phyloP scores from a whole-genome alignment of 1,140 invertebrate species.

The Scaptomyza graminum region DNA sequence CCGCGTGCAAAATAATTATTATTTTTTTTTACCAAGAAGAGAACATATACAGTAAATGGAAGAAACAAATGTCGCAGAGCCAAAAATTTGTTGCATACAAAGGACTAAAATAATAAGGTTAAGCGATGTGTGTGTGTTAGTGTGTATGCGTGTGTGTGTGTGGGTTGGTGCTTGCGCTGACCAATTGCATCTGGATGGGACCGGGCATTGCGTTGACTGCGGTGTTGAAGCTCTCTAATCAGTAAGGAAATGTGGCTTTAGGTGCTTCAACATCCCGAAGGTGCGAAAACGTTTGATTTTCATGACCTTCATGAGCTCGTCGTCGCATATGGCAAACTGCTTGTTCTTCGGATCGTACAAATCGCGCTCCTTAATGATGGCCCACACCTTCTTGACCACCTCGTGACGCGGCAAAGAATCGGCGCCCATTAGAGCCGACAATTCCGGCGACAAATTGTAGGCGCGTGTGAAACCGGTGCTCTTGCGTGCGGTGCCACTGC shows the following conservation, averaged over 20 bases:
- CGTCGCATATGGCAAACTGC: conserved; percentile 96
- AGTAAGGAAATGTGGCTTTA: conserved; percentile 93
- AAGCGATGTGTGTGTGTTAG: conserved; percentile 34
- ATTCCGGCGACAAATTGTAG: conserved; percentile 92
- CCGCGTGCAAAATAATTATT: conserved; percentile 48
- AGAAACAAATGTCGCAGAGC: conserved; percentile 45
- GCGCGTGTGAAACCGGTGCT: conserved; percentile 92
- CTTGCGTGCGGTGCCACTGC: conserved; percentile 83
- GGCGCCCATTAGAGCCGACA: conserved; percentile 93
- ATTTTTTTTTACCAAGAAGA: conserved; percentile 48
- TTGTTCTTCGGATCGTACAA: conserved; percentile 97
- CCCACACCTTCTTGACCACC: conserved; percentile 96
- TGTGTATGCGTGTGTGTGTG: conserved; percentile 16
- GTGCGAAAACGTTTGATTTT: conserved; percentile 95
- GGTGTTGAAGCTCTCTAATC: conserved; percentile 84
- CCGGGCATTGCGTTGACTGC: conserved; percentile 19
- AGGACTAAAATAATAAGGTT: conserved; percentile 40
- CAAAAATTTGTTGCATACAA: conserved; percentile 53
- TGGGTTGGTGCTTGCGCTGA: conserved; percentile 19
- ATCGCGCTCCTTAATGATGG: conserved; percentile 95
- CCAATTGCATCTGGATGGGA: conserved; percentile 63
- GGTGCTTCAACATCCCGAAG: conserved; percentile 97
- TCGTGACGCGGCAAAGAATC: conserved; percentile 95
- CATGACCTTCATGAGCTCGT: conserved; percentile 94
- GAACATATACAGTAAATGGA: conserved; percentile 3